Evolutionary conservation across 2,888 invertebrate genomes (phyloP), one percentile per base, ranked within the genome.

Genomic region (Hemistola chrysoprasaria): DNA sequence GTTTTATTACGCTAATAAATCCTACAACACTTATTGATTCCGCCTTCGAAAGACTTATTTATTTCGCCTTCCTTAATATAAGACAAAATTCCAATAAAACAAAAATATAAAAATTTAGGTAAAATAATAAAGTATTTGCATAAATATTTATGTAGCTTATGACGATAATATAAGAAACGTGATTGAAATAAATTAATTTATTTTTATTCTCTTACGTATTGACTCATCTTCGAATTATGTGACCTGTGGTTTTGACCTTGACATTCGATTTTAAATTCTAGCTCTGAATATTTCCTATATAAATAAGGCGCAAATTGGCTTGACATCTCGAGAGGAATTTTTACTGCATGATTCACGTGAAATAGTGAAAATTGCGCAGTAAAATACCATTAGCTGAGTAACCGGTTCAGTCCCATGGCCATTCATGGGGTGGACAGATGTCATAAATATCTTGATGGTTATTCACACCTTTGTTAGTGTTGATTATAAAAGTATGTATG

Each of bases 301-400:
- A 21, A 21, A 30, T 25, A 34, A 30, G 30, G 25, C 8, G 11
- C 3, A 35, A 34, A 35, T 34, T 39, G 23, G 43, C 8, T 21
- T 39, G 21, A 24, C 23, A 33, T 24, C 20, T 21, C 8, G 16
- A n/a, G 11, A 29, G 22, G 22, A 42, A 47, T 43, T 36, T 40
- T 40, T 37, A 25, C 10, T 16, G 24, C 16, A 31, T 55, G 48
- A 55, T 40, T 55, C 52, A 52, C 40, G 11, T 28, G 27, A 45
- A 47, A 44, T 32, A 40, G 45, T 34, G 24, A 9, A 43, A 45
- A 40, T 50, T 41, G 24, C 41, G 41, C 30, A 52, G 46, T 50
- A 3, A 40, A 41, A 40, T 35, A 38, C 22, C 22, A 24, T 36
- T 10, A 20, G 9, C 8, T 8, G 8, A 9, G 24, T 21, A 11